Conservation (phyloP, 2,888 invertebrate genomes). For the Eupithecia inturbata region DNA sequence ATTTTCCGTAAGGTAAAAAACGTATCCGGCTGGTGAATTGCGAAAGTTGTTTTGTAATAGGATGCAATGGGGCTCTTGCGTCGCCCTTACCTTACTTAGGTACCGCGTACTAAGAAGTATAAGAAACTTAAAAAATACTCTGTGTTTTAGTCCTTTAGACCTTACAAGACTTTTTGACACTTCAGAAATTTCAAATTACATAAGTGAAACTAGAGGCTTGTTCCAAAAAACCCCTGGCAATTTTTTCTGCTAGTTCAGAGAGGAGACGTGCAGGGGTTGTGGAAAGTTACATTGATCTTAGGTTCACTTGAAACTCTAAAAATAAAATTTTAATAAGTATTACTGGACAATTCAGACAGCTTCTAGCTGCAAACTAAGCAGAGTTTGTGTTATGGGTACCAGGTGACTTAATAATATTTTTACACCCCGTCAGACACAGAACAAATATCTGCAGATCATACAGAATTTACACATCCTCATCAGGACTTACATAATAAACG, state of each 20-base stretch:
- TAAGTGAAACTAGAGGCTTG: too few species aligned
- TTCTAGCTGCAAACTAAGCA: not conserved
- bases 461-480: not conserved
- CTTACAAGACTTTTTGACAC: not conserved
- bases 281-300: too few species aligned
- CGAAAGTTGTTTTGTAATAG: conserved; percentile 39
- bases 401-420: not conserved
- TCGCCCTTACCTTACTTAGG: not conserved
- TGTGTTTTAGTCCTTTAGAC: not conserved
- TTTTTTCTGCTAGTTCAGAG: too few species aligned
- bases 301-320: too few species aligned
- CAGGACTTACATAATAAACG: not conserved
- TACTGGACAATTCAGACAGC: too few species aligned
- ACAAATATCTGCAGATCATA: not conserved
- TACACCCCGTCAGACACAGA: too few species aligned
- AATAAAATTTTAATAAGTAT: too few species aligned
- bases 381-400: not conserved
- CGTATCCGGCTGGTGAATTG: conserved; percentile 62
- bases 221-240: too few species aligned
- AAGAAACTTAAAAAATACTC: not conserved
- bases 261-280: too few species aligned
- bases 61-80: conserved; percentile 30
- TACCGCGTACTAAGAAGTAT: not conserved
- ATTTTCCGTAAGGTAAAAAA: conserved; percentile 64
- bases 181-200: not conserved